Evolutionary conservation across 2,888 invertebrate genomes (phyloP), one percentile per base, ranked within the genome.

Genomic region (Watsonalla cultraria): DNA sequence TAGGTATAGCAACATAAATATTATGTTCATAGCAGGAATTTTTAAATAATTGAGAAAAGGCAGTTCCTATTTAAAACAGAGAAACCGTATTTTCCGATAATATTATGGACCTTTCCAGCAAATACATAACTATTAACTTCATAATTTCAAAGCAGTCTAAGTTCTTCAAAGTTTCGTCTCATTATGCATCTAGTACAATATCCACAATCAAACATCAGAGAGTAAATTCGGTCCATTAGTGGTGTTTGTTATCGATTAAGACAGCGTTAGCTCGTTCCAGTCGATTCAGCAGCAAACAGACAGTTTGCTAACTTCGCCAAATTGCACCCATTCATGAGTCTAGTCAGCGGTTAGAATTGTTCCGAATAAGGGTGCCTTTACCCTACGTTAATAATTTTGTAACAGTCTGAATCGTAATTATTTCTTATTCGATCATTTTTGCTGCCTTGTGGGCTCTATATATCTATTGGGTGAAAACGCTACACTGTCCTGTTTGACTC

Each of bases 271-370:
- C 46, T 51, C 54, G 54, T 58, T 57, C 53, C 50, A 49, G 61
- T 55, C 54, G 59, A 61, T 53, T 65, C 61, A 62, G 57, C 62
- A 56, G 54, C 59, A 65, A 64, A 61, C 63, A 56, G 56, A 51
- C 64, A 64, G 63, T 64, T 64, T 56, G 65, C 61, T 61, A 72
- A 72, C 64, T 62, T 52, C 56, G 55, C 47, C 51, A 54, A 61
- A 65, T 63, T 65, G 61, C 60, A 57, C 61, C 56, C 55, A 65
- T 65, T 65, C 65, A 65, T 55, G 53, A 56, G 49, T 51, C 46
- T 47, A 51, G 57, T 60, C 48, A 54, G 65, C 60, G 24, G 11
- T 14, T 39, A 5, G 49, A 37, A 13, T 37, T 39, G 49, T 49
- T 37, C 49, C 13, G 9, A 37, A 37, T 13, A 15, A 4, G 13